These are phyloP conservation scores for Dryoscopus gambensis DNA, from an alignment of 2,113 vertebrate genomes.

Conservation along the genomic window DNA sequence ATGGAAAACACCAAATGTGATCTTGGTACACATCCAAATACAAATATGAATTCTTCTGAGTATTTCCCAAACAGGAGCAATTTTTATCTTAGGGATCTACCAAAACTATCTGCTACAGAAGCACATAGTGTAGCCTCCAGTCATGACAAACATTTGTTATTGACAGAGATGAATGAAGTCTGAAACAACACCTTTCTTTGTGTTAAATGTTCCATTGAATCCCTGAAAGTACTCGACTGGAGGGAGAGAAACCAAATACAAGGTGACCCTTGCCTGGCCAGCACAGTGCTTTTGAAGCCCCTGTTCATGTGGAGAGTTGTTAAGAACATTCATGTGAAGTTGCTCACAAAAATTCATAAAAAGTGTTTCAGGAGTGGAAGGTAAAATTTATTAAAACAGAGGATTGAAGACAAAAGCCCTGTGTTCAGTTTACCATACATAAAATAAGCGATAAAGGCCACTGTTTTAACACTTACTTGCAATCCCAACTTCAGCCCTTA, in stretches of 20 bases:
- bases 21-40: slow-evolving; percentile 51
- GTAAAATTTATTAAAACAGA: not conserved
- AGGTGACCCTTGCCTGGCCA: not conserved
- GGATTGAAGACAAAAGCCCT: not conserved
- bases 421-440: not conserved
- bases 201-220: not conserved
- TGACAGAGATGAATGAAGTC: not conserved
- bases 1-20: slow-evolving; percentile 47
- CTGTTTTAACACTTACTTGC: not conserved
- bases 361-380: not conserved
- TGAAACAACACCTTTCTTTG: slow-evolving; percentile 9
- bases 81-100: not conserved
- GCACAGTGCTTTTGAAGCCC: not conserved
- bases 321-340: not conserved
- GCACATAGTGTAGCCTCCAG: not conserved
- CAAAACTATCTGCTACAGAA: not conserved
- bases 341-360: slow-evolving; percentile 19
- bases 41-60: slow-evolving; percentile 40
- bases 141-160: not conserved
- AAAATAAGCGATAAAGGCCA: not conserved
- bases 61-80: slow-evolving; percentile 8
- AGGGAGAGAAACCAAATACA: slow-evolving; percentile 22
- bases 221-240: not conserved
- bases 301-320: not conserved
- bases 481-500: not conserved